Conservation (phyloP, 2,888 invertebrate genomes). For the Trissolcus japonicus region DNA sequence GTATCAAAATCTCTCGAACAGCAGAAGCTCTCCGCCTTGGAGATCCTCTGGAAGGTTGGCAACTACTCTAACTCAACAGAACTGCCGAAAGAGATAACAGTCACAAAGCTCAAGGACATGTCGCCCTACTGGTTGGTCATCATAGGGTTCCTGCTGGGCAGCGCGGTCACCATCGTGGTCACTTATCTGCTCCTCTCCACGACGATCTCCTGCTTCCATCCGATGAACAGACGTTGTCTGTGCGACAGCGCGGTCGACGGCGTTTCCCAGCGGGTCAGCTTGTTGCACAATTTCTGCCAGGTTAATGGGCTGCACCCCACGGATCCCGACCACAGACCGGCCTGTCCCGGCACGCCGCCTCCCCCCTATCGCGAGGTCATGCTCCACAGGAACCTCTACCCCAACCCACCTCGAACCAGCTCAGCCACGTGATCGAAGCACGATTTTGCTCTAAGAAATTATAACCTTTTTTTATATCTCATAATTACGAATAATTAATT, state of each 20-base stretch:
- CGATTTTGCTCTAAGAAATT: constrained; percentile 16
- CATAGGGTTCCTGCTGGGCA: constrained; percentile 68
- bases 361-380: constrained; percentile 73
- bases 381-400: constrained; percentile 61
- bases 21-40: constrained; percentile 25
- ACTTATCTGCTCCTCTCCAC: constrained; percentile 66
- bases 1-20: constrained; percentile 17
- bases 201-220: constrained; percentile 57
- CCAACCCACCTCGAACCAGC: constrained; percentile 27
- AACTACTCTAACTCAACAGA: constrained; percentile 25
- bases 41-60: constrained; percentile 2
- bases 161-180: constrained; percentile 61
- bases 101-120: constrained; percentile 39
- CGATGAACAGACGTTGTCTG: constrained; percentile 46
- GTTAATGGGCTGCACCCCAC: constrained; percentile 39
- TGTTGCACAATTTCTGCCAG: constrained; percentile 63
- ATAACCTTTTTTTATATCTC: not conserved
- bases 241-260: constrained; percentile 41
- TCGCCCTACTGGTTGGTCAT: constrained; percentile 65
- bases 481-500: not conserved
- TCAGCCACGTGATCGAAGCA: constrained; percentile 24
- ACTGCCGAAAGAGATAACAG: constrained; percentile 22
- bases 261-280: constrained; percentile 62
- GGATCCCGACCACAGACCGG: constrained; percentile 49
- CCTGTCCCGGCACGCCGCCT: constrained; percentile 71